Conservation (phyloP, 2,797 vertebrate genomes). For the Crypturellus tataupa region DNA sequence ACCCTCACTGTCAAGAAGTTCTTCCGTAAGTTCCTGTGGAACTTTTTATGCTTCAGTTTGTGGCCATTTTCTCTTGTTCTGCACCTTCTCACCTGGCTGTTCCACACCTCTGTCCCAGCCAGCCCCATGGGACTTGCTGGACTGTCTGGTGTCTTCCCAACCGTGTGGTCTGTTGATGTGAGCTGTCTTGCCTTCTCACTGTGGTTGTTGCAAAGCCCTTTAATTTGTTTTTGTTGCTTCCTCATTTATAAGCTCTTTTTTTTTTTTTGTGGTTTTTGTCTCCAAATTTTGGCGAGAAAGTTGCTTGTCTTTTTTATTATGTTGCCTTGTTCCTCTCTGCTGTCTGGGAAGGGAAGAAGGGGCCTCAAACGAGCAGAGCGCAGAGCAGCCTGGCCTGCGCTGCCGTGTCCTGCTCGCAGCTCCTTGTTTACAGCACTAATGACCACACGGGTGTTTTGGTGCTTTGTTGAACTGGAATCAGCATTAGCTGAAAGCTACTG, state of each 20-base stretch:
- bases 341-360: rapidly evolving
- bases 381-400: neutral
- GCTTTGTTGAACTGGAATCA: neutral
- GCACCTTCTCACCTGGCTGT: neutral
- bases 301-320: neutral
- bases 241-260: neutral
- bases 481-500: neutral
- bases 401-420: neutral
- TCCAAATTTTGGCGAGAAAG: neutral
- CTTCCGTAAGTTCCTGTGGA: too few species aligned
- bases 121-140: neutral
- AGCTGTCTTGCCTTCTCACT: neutral
- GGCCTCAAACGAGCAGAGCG: rapidly evolving
- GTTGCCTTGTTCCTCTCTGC: neutral
- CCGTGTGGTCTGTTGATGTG: neutral
- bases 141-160: neutral
- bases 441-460: neutral
- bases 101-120: neutral
- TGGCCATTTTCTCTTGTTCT: too few species aligned
- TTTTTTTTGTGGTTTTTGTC: neutral
- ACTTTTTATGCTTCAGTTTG: too few species aligned
- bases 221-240: neutral
- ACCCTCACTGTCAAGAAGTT: too few species aligned
- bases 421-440: neutral
- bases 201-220: neutral